Base-by-base conservation (phyloP, 2,888 invertebrate species). In the Leptopilina syphax region DNA sequence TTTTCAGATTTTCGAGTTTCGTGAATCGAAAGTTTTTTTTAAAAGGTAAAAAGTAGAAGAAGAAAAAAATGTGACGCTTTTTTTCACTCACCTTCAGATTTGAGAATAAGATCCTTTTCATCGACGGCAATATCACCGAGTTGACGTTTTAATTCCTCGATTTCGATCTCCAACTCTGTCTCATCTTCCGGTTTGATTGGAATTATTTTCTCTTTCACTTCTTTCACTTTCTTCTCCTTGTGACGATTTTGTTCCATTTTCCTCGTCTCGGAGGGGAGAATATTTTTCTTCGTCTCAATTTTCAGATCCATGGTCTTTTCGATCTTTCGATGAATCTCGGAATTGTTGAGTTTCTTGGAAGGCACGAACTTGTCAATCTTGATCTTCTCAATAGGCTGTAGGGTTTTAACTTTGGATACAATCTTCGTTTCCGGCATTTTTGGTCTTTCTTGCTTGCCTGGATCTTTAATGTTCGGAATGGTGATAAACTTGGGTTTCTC, bases 401-500 rank as follows among this genome's bases (percentile, higher is more conserved):
- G 18, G 57, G 81, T 83, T 79, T 86, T 87, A 9, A 85, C 77
- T 76, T 85, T 83, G 7, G 86, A 87, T 0, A 86, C 80, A 24
- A 88, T 82, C 78, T 84, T 90, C 0, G 87, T 79, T 68, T 91
- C 91, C 6, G 87, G 87, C n/a, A 85, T 13, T 65, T 67, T 80
- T 68, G 70, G 82, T 81, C 68, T 84, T 9, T 83, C 83, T 13
- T 83, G 82, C 44, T 82, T 84, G 44, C 87, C 90, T 0, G 88
- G 88, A 65, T 90, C 89, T 73, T 84, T 88, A 77, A 92, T 92
- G 81, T 92, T 92, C 3, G 92, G 92, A 54, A 92, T 89, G 10
- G 91, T 91, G 70, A 92, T 91, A 79, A 92, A 92, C 44, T 90
- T 90, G 3, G 67, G 83, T 60, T 83, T 82, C 10, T 81, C 57